Percentiles rank a stretch among this genome's conserved stretches.
phyloP scores from a whole-genome alignment of 53 echinoderm and acorn worm species.

The Crossaster papposus region DNA sequence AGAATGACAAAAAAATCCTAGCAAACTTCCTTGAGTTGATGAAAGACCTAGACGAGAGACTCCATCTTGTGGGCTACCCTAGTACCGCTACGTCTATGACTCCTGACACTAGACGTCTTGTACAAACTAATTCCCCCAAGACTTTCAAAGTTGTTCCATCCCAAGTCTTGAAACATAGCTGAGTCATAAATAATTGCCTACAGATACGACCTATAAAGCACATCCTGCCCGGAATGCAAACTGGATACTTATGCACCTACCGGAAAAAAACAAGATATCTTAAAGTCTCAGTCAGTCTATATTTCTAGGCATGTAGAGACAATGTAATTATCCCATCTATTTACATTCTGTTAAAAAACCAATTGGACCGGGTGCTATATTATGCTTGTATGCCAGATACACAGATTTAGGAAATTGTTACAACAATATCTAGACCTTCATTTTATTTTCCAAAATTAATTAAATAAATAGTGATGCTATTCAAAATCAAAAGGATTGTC shows the following conservation, averaged over 20 bases:
- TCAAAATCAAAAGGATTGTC: no score
- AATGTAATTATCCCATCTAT: neutral
- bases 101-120: neutral
- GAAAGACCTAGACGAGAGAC: neutral
- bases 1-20: neutral
- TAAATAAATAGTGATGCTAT: no score
- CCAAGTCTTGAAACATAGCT: neutral
- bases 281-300: neutral
- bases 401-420: no score
- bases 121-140: neutral
- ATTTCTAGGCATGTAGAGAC: neutral
- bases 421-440: no score
- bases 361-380: no score
- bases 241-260: neutral
- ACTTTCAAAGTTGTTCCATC: neutral
- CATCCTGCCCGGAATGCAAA: conserved; percentile 20
- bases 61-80: neutral
- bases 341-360: neutral
- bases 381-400: no score
- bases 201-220: conserved; percentile 9
- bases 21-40: neutral
- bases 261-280: neutral
- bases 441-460: no score
- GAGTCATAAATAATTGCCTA: conserved; percentile 34
- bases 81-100: neutral